phyloP scores from a whole-genome alignment of 2,888 invertebrate genomes.

The Metacarcinus magister region DNA sequence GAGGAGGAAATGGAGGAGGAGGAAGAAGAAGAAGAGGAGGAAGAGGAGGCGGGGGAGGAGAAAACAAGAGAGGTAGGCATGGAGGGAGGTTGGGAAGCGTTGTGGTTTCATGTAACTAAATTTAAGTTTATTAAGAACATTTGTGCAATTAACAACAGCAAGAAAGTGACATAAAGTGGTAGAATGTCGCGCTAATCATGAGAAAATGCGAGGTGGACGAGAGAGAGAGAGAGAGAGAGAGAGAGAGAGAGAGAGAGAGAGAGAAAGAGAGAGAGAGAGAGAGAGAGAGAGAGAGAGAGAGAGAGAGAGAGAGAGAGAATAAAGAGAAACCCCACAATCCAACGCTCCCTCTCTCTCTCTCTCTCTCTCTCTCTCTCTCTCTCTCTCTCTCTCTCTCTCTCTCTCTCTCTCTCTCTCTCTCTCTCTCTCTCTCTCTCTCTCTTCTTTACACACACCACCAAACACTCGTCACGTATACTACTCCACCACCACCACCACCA shows the following conservation, averaged over 20 bases:
- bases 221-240: constrained; percentile 41
- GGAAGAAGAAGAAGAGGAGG: not conserved
- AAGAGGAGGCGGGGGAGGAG: not conserved
- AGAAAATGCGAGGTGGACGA: not conserved
- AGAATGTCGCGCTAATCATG: not conserved
- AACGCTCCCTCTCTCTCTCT: too few species aligned
- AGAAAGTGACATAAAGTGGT: constrained; percentile 7
- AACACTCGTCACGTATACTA: too few species aligned
- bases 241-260: constrained; percentile 61
- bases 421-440: too few species aligned
- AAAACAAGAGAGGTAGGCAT: not conserved
- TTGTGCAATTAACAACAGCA: constrained; percentile 9
- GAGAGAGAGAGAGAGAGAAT: not conserved
- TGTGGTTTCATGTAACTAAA: not conserved
- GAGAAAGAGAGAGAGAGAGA: constrained; percentile 46
- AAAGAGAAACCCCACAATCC: too few species aligned
- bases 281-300: constrained; percentile 1
- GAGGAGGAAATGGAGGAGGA: not conserved
- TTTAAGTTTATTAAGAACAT: not conserved
- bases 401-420: too few species aligned
- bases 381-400: too few species aligned
- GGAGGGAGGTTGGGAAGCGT: not conserved
- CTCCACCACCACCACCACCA: too few species aligned
- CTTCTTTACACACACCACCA: too few species aligned
- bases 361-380: too few species aligned